Evolutionary conservation across 2,113 vertebrate genomes (phyloP), one percentile per base, ranked within the genome.

Genomic region (Dendropsophus ebraccatus): DNA sequence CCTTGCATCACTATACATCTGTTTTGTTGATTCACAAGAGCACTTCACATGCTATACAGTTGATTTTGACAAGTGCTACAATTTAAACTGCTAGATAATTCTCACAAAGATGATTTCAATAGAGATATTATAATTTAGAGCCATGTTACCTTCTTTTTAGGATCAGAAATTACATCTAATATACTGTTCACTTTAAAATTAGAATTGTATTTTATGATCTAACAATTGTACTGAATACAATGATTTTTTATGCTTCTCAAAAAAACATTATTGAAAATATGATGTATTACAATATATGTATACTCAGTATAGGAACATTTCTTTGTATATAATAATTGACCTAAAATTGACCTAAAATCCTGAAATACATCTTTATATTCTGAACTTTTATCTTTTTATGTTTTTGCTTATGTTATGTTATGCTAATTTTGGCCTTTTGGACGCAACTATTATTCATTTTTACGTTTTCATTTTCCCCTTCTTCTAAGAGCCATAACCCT

Each of bases 11-110:
- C 95, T 95, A 96, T 97, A 95, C 95, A 94, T 96, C 94, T 97
- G 95, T 96, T 97, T 98, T 97, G 96, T 97, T 99, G 97, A 99
- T 99, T 99, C 96, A 97, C 95, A 97, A 97, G 96, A 95, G 96
- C 96, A 95, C 96, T 96, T 94, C 95, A 98, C 93, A 96, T 93
- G 95, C 96, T 95, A 95, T 94, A 91, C 94, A 96, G 95, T 94
- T 96, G 96, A 96, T 97, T 97, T 95, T 96, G 95, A 96, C 95
- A 95, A 95, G 92, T 94, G 93, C 93, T 96, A 94, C 96, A 95
- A 94, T 95, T 94, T 95, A 97, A 96, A 96, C 92, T 94, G 95
- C 92, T 94, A 94, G 96, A 96, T 96, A 95, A 96, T 97, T 96
- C 96, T 96, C 95, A 93, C 95, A 95, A 96, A 99, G 96, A 97